Evolutionary conservation across 1,140 invertebrate species (phyloP).

Genomic region (Lysiphlebus fabarum): DNA sequence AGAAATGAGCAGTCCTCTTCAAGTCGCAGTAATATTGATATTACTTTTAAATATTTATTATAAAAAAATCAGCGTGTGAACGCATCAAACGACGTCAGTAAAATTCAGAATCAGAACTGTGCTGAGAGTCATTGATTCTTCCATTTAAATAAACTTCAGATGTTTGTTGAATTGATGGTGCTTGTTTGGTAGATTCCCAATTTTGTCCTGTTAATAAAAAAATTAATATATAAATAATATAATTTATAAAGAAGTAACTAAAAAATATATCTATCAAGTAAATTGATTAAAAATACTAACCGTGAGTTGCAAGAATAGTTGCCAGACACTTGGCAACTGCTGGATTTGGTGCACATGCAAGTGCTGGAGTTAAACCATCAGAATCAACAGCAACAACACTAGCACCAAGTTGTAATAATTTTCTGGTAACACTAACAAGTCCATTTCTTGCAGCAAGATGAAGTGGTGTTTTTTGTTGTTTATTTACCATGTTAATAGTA

Average conservation of each 20-base stretch:
- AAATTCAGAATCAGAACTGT: conserved; percentile 42
- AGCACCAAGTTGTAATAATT: conserved; percentile 60
- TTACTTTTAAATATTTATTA: neutral
- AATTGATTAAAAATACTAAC: conserved; percentile 22
- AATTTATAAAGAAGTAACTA: too few species aligned
- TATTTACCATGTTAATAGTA: conserved; percentile 59
- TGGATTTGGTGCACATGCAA: conserved; percentile 62
- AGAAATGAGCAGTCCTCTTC: too few species aligned
- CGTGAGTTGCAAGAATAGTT: conserved; percentile 56
- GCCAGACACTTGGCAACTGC: conserved; percentile 63
- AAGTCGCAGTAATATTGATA: too few species aligned
- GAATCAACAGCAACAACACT: conserved; percentile 59
- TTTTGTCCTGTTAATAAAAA: conserved; percentile 33
- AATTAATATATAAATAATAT: too few species aligned
- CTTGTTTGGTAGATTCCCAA: conserved; percentile 35
- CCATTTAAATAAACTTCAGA: conserved; percentile 41
- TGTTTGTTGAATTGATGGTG: conserved; percentile 40
- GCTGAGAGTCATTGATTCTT: conserved; percentile 34
- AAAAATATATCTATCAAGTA: neutral
- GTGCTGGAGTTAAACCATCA: conserved; percentile 61
- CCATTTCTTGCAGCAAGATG: conserved; percentile 43
- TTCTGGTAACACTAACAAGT: conserved; percentile 52
- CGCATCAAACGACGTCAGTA: conserved; percentile 37
- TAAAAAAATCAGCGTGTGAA: conserved; percentile 24
- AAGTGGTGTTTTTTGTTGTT: conserved; percentile 57